Percentiles rank a stretch among this genome's conserved stretches.
Evolutionary conservation across 1,140 invertebrate genomes (phyloP).

Genomic region (Centruroides vittatus): DNA sequence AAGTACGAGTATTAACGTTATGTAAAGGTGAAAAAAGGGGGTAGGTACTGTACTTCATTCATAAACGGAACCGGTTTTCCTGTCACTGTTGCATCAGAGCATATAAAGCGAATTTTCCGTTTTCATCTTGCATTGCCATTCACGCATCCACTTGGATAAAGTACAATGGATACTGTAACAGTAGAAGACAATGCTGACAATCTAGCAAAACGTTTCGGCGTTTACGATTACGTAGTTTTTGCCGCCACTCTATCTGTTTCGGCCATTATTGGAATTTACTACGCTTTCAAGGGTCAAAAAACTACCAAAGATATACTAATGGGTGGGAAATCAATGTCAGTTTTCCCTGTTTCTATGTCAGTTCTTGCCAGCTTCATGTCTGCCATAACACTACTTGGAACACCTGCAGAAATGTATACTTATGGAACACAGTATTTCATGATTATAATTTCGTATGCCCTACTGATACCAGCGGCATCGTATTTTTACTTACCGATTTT

Average conservation of each 20-base stretch:
- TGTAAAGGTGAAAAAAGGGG: too few relatives aligned
- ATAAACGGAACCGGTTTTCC: too few relatives aligned
- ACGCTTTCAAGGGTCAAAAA: constrained; percentile 51
- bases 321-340: constrained; percentile 63
- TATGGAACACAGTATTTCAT: constrained; percentile 68
- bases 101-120: too few relatives aligned
- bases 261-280: constrained; percentile 35
- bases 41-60: too few relatives aligned
- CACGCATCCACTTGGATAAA: too few relatives aligned
- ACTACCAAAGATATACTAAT: constrained; percentile 61
- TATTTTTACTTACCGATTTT: constrained; percentile 77
- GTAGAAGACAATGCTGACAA: neutral
- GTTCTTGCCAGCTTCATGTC: constrained; percentile 47
- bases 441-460: constrained; percentile 51
- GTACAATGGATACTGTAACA: too few relatives aligned
- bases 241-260: constrained; percentile 2
- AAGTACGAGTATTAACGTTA: too few relatives aligned
- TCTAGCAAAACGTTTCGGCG: neutral
- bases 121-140: too few relatives aligned
- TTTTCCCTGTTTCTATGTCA: constrained; percentile 63
- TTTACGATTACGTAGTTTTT: constrained; percentile 11
- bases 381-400: constrained; percentile 43
- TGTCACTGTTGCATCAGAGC: too few relatives aligned
- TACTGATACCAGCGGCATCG: constrained; percentile 65
- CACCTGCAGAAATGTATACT: constrained; percentile 71